phyloP scores from a whole-genome alignment of 2,888 invertebrate genomes.

The Clusia tigrina region DNA sequence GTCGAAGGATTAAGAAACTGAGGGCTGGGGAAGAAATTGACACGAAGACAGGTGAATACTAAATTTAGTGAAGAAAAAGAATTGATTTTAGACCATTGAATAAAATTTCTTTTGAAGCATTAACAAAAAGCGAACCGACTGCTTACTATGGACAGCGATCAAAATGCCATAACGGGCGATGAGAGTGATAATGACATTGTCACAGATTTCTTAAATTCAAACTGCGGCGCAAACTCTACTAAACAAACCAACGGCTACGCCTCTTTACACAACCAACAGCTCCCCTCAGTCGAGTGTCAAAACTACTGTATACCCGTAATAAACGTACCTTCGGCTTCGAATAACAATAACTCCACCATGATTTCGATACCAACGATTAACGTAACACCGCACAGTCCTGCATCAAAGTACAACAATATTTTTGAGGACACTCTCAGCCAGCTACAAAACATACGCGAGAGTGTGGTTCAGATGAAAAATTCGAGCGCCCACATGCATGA shows the following conservation, averaged over 20 bases:
- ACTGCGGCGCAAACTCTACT: conserved; percentile 27
- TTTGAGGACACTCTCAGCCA: conserved; percentile 65
- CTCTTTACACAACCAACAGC: conserved; percentile 32
- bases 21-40: neutral
- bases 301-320: conserved; percentile 60
- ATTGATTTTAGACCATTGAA: neutral
- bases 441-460: conserved; percentile 64
- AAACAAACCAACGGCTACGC: conserved; percentile 16
- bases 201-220: conserved; percentile 63
- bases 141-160: conserved; percentile 45
- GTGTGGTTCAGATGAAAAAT: conserved; percentile 65
- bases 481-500: conserved; percentile 56
- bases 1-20: too few species aligned
- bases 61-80: neutral
- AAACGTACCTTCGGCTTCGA: conserved; percentile 48
- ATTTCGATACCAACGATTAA: conserved; percentile 82
- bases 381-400: conserved; percentile 88
- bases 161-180: conserved; percentile 44
- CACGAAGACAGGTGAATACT: neutral
- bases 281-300: conserved; percentile 49
- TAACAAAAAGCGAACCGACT: neutral
- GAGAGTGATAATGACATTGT: conserved; percentile 64
- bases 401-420: conserved; percentile 77
- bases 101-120: neutral
- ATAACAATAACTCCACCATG: conserved; percentile 45